Evolutionary conservation across 1,140 invertebrate genomes (phyloP).

Genomic region (Helicorthomorpha holstii): DNA sequence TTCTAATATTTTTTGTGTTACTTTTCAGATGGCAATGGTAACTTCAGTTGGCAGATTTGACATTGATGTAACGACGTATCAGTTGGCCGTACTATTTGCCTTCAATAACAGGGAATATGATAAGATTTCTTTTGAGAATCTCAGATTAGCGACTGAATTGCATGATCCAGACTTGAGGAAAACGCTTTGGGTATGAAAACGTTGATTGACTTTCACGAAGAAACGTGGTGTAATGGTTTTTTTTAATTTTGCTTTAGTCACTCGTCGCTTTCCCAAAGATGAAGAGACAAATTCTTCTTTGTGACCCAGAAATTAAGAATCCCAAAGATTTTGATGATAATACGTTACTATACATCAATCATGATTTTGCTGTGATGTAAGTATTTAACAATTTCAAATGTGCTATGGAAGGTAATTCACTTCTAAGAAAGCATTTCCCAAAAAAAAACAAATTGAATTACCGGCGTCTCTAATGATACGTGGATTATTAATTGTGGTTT

Average conservation of each 20-base stretch:
- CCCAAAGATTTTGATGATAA: constrained; percentile 89
- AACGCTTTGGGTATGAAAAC: constrained; percentile 77
- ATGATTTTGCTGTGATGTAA: constrained; percentile 76
- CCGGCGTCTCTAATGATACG: neutral
- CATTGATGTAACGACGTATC: constrained; percentile 96
- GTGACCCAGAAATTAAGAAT: constrained; percentile 55
- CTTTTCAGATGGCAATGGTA: constrained; percentile 68
- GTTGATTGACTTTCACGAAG: too few relatives aligned
- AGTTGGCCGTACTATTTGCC: constrained; percentile 98
- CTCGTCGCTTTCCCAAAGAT: constrained; percentile 93
- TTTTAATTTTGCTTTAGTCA: constrained; percentile 34
- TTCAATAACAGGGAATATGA: constrained; percentile 93
- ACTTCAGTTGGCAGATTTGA: constrained; percentile 90
- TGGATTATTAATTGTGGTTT: constrained; percentile 1
- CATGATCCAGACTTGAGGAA: constrained; percentile 87
- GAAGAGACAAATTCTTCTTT: constrained; percentile 73
- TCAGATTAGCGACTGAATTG: constrained; percentile 86
- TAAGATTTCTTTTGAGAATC: constrained; percentile 84
- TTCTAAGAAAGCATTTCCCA: too few relatives aligned
- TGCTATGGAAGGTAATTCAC: too few relatives aligned
- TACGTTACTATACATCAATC: constrained; percentile 90
- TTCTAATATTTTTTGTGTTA: neutral
- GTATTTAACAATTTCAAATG: constrained; percentile 17
- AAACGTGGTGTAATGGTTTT: neutral
- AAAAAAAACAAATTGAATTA: too few relatives aligned